These are phyloP conservation scores for Tortricodes alternella DNA, from an alignment of 2,888 invertebrate genomes.

Conservation along the genomic window DNA sequence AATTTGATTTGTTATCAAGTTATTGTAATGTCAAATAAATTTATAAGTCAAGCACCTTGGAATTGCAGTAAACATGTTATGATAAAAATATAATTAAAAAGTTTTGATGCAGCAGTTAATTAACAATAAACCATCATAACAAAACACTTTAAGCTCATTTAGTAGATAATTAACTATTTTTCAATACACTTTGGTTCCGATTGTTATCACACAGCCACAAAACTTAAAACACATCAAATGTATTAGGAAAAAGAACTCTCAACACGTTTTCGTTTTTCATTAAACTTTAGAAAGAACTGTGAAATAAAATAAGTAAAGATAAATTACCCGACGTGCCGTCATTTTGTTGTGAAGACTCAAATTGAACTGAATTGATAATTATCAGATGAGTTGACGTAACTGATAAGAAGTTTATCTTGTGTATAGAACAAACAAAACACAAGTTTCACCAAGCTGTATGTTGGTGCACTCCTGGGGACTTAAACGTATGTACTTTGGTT, in stretches of 20 bases:
- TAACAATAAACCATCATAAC: constrained; percentile 1
- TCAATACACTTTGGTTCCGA: constrained; percentile 12
- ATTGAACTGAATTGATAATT: constrained; percentile 66
- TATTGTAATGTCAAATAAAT: constrained; percentile 7
- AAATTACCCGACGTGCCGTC: constrained; percentile 72
- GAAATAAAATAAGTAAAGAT: constrained; percentile 38
- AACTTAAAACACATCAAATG: constrained; percentile 1
- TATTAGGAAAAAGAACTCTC: constrained; percentile 35
- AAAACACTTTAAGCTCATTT: constrained; percentile 13
- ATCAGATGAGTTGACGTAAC: constrained; percentile 59
- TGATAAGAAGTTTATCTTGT: constrained; percentile 73
- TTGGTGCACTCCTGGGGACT: constrained; percentile 44
- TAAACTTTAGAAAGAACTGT: constrained; percentile 32
- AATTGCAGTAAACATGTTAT: constrained; percentile 8
- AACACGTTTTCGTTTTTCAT: constrained; percentile 18
- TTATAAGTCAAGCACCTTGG: constrained; percentile 7
- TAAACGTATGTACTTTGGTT: too few species aligned
- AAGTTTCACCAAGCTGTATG: constrained; percentile 46
- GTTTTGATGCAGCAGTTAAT: constrained; percentile 1
- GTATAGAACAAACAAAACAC: constrained; percentile 50
- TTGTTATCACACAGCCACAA: constrained; percentile 6
- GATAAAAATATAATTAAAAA: constrained; percentile 10
- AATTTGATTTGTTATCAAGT: neutral
- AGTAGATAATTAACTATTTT: constrained; percentile 6
- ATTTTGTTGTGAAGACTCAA: constrained; percentile 67